phyloP scores from a whole-genome alignment of 2,113 vertebrate species.

The Phaethornis superciliosus region DNA sequence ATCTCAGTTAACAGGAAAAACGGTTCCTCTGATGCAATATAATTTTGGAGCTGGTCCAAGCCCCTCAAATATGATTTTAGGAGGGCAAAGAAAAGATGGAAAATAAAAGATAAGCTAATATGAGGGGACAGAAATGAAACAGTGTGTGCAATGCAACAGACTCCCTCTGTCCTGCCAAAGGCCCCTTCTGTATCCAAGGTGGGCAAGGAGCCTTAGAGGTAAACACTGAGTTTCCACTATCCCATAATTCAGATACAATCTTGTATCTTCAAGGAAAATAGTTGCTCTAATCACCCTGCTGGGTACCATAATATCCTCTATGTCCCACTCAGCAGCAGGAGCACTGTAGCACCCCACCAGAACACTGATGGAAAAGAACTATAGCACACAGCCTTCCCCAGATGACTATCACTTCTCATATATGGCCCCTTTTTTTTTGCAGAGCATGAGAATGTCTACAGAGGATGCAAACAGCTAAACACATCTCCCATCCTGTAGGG shows the following conservation, averaged over 20 bases:
- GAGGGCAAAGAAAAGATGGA: neutral
- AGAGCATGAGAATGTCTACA: neutral
- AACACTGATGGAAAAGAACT: rapidly evolving
- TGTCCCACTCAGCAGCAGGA: neutral
- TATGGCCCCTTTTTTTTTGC: neutral
- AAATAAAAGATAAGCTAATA: neutral
- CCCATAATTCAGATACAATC: neutral
- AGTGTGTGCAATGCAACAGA: neutral
- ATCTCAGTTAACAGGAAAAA: neutral
- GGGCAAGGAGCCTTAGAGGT: neutral
- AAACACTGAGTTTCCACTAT: neutral
- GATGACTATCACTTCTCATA: neutral
- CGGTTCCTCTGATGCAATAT: neutral
- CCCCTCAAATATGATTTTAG: neutral
- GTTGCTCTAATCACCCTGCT: neutral
- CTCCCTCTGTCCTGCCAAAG: neutral
- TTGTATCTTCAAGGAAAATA: neutral
- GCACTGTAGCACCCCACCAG: neutral
- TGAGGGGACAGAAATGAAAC: neutral
- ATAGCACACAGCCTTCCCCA: neutral
- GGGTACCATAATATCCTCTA: neutral
- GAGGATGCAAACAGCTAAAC: neutral
- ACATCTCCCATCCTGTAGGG: neutral
- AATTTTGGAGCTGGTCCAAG: neutral
- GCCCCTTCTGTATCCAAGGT: neutral